A percentile compares a stretch with the other conserved stretches of the same genome.
Conservation (phyloP, 37 sponge, comb jelly and placozoan species). For the Aplysina aerophoba region DNA sequence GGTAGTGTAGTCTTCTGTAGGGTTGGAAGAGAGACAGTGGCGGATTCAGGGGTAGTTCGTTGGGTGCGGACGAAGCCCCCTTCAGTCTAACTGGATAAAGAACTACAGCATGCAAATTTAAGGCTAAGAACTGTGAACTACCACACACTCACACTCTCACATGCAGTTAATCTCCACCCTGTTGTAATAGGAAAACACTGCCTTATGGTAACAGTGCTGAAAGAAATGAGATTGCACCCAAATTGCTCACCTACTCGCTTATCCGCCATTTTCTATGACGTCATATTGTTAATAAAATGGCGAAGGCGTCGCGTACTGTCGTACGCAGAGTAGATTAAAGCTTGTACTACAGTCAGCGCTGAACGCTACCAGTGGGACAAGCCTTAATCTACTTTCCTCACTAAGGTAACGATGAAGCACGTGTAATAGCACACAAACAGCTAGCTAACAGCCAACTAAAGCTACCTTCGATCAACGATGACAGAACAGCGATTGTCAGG, state of each 20-base stretch:
- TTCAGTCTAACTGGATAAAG: slow-evolving; percentile 9
- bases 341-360: not conserved
- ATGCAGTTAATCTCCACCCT: not conserved
- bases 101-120: slow-evolving; percentile 28
- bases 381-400: slow-evolving; percentile 3
- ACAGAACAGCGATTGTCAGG: too few relatives aligned
- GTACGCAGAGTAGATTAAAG: not conserved
- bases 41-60: too few relatives aligned
- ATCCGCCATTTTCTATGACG: slow-evolving; percentile 32
- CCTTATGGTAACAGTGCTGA: not conserved
- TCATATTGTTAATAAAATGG: slow-evolving; percentile 30
- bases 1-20: too few relatives aligned
- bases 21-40: too few relatives aligned
- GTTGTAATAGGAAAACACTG: slow-evolving; percentile 3
- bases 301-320: not conserved
- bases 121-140: slow-evolving; percentile 22
- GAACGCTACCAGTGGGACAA: not conserved
- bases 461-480: too few relatives aligned
- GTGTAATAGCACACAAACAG: too few relatives aligned
- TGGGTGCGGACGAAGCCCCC: too few relatives aligned
- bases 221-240: slow-evolving; percentile 23
- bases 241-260: slow-evolving; percentile 21
- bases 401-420: slow-evolving; percentile 11
- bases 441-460: too few relatives aligned
- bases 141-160: not conserved